Percentiles rank a stretch among this genome's conserved stretches.
phyloP scores from a whole-genome alignment of 1,140 invertebrate genomes.

The Brachionus rubens region DNA sequence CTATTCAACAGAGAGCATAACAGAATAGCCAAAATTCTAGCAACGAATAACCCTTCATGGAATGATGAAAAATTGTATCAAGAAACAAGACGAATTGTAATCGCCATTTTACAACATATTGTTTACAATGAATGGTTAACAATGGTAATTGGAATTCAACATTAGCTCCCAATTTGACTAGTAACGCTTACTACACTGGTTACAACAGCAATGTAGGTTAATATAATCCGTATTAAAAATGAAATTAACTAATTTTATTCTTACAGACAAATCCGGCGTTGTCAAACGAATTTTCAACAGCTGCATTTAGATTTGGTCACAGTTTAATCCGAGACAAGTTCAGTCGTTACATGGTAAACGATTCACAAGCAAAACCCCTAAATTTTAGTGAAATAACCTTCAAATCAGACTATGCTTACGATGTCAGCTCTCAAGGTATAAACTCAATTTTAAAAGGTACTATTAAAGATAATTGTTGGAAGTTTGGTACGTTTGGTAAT shows the following conservation, averaged over 20 bases:
- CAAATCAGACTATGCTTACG: constrained; percentile 27
- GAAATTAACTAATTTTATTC: neutral
- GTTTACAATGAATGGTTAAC: constrained; percentile 91
- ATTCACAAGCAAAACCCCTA: neutral
- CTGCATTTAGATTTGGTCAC: constrained; percentile 46
- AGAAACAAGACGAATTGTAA: constrained; percentile 80
- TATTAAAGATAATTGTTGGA: constrained; percentile 3
- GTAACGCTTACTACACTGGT: neutral
- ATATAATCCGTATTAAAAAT: neutral
- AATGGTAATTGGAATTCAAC: constrained; percentile 71
- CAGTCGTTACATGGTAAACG: neutral
- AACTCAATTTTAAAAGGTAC: constrained; percentile 29
- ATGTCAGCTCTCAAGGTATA: constrained; percentile 11
- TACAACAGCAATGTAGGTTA: neutral
- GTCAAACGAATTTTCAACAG: constrained; percentile 37
- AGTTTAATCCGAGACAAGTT: neutral
- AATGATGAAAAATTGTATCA: constrained; percentile 56
- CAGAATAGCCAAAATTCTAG: constrained; percentile 49
- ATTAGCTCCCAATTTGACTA: neutral
- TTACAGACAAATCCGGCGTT: constrained; percentile 16
- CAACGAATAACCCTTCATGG: constrained; percentile 46
- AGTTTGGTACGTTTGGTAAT: neutral
- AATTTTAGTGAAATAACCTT: constrained; percentile 13
- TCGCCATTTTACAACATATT: constrained; percentile 85
- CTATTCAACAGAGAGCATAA: constrained; percentile 62